A percentile compares a stretch with the other conserved stretches of the same genome.
Evolutionary conservation across 2,113 vertebrate genomes (phyloP).

Genomic region (Apistogramma diplotaenia): DNA sequence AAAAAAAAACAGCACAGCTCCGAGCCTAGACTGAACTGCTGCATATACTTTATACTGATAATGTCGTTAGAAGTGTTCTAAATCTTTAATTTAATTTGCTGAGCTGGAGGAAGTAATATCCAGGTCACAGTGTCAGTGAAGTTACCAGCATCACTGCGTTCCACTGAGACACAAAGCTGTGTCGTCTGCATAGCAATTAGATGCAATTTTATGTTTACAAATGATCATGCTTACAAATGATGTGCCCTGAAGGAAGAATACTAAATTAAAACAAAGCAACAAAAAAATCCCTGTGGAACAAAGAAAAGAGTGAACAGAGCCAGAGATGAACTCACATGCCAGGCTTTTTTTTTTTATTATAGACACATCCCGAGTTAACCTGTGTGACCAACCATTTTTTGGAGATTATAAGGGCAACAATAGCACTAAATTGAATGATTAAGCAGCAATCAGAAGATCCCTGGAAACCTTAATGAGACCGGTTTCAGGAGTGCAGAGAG

Average conservation of each 20-base stretch:
- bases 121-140: not conserved
- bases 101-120: not conserved
- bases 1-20: not conserved
- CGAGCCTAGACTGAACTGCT: not conserved
- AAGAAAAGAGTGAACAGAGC: not conserved
- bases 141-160: not conserved
- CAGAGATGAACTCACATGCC: not conserved
- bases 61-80: not conserved
- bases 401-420: not conserved
- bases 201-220: conserved; percentile 13
- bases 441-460: not conserved
- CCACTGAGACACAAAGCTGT: not conserved
- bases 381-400: not conserved
- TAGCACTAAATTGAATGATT: not conserved
- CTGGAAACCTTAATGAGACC: not conserved
- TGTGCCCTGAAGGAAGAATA: conserved; percentile 2
- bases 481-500: not conserved
- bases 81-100: not conserved
- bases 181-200: conserved; percentile 36
- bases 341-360: not conserved
- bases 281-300: not conserved
- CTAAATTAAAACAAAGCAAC: conserved; percentile 14
- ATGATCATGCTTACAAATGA: conserved; percentile 2
- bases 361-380: not conserved
- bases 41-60: not conserved